Base-by-base conservation (phyloP, 2,888 invertebrate species). In the Lycophotia porphyrea region DNA sequence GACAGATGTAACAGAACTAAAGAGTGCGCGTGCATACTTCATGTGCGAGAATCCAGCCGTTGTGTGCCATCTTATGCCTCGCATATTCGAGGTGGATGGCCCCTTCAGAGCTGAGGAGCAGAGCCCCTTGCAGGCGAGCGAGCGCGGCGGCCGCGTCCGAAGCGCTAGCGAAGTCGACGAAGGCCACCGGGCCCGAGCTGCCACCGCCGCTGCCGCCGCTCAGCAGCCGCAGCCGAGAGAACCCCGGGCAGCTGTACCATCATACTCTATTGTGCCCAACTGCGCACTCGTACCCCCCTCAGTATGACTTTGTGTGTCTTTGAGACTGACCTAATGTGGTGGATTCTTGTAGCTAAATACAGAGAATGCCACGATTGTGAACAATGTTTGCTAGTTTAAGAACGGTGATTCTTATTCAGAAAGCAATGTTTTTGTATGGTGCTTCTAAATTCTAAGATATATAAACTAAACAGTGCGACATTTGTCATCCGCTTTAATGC, bases 61-160 rank as follows among this genome's bases (percentile, higher is more conserved):
- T 96, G 96, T 96, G 96, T 94, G 99, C 98, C 99, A 99, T 99
- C 98, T 99, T 99, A 97, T 98, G 99, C 97, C 99, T 99, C 96
- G 99, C 99, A 97, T 98, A 99, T 97, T 99, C 99, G 96, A 99
- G 99, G 96, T 99, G 98, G 96, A 99, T 99, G 94, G 99, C 99
- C 91, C 99, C 99, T 95, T 99, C 98, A 89, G 99, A 99, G 96
- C 99, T 99, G 95, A 99, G 98, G 93, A 99, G 98, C 96, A 98
- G 98, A 95, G 99, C 98, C 95, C 99, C 99, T 97, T 99, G 99
- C 92, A 99, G 98, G 93, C 98, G 97, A 93, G 98, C 98, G 98
- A 99, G 98, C 92, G 99, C 99, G 93, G 98, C 98, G 93, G 98
- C 97, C 92, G 99, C 99, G 96, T 98, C 98, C 92, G 98, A 97